Evolutionary conservation across 2,888 invertebrate genomes (phyloP), one percentile per base, ranked within the genome.

Genomic region (Dryococelus australis): DNA sequence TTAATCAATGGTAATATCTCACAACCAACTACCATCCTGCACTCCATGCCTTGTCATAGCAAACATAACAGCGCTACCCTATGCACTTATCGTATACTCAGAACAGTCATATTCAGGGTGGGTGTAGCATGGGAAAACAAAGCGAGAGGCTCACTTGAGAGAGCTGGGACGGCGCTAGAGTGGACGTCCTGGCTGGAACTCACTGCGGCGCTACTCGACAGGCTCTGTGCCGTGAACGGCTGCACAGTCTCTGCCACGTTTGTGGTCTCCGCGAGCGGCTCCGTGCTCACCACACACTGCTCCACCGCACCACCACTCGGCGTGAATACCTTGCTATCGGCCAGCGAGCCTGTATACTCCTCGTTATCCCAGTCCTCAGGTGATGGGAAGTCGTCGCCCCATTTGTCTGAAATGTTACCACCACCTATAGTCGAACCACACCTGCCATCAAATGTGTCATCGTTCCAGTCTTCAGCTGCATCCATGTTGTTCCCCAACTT

Each of bases 321-420:
- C 81, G 97, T 97, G 92, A 97, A 97, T 88, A 99, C 98, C 94
- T 98, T 98, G 85, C 97, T 98, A 92, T 99, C 98, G 89, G 97
- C 97, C 88, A 98, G 94, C 90, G 98, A 98, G 87, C 98, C 98
- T 80, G 98, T 97, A 94, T 98, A 99, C 92, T 98, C 98, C 92
- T 98, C 98, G 91, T 96, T 97, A 93, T 97, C 97, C 97, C 96
- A 98, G 92, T 97, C 97, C 91, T 96, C 95, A 91, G 95, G 94
- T 8, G 94, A 91, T 26, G 95, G 95, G 92, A 95, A 95, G 86
- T 91, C 93, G 88, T 92, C 92, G 86, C 91, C 91, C 93, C 93
- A 93, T 88, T 92, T 92, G 85, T 92, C 92, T 92, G 88, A 81
- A 89, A 87, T 83, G 80, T 86, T 83, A 83, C 83, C 83, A 83